A percentile compares a stretch with the other conserved stretches of the same genome.
phyloP scores from a whole-genome alignment of 2,113 vertebrate genomes.

The Varanus komodoensis region DNA sequence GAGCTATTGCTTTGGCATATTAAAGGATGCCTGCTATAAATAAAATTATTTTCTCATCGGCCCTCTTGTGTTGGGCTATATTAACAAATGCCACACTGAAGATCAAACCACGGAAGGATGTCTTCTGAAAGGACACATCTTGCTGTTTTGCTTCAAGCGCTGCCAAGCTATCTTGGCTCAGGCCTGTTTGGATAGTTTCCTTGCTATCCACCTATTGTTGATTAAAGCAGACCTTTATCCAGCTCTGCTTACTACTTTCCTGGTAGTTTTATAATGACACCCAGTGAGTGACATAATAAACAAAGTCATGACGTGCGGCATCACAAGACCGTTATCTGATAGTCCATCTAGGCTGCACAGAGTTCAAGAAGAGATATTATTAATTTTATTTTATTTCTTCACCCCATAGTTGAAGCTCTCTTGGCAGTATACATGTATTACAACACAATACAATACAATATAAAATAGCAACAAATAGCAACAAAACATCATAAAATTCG shows the following conservation, averaged over 20 bases:
- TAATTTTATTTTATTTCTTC: no score
- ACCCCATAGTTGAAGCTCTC: no score
- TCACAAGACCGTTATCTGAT: background rate
- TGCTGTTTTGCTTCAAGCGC: background rate
- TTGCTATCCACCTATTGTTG: background rate
- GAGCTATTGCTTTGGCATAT: constrained; percentile 8
- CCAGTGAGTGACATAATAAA: background rate
- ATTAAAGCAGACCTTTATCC: background rate
- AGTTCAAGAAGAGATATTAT: background rate
- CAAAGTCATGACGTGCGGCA: background rate
- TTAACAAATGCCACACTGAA: constrained; percentile 20
- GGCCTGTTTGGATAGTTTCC: background rate
- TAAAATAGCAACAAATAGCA: no score
- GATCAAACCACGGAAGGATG: constrained; percentile 28
- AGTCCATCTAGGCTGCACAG: background rate
- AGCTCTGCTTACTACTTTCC: background rate
- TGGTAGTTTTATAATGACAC: background rate
- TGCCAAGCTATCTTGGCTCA: background rate
- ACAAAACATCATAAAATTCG: no score
- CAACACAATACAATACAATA: no score
- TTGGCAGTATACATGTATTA: no score
- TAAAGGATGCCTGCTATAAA: constrained; percentile 10
- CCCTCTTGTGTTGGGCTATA: background rate
- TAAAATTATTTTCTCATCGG: constrained; percentile 36
- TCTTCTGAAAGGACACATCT: constrained; percentile 16